These are phyloP conservation scores for Lates japonicus DNA, from an alignment of 2,797 vertebrate species.

Conservation along the genomic window DNA sequence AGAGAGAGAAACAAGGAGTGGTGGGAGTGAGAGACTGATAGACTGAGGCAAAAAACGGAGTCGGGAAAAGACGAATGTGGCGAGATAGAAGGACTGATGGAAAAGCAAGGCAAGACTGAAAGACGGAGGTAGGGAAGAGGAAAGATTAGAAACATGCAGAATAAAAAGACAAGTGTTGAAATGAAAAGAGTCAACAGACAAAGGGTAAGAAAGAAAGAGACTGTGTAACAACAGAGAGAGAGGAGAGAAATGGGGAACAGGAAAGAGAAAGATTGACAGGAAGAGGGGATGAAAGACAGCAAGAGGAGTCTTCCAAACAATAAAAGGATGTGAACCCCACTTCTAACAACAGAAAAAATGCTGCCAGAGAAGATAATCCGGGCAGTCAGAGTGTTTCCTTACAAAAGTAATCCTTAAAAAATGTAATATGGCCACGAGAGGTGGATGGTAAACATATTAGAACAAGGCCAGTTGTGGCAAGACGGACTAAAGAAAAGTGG, in stretches of 20 bases:
- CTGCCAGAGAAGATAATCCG: background rate
- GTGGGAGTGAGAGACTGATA: constrained; percentile 21
- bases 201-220: background rate
- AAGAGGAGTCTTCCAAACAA: constrained; percentile 15
- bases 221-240: background rate
- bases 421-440: no score
- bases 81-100: constrained; percentile 32
- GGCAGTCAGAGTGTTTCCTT: background rate
- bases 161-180: background rate
- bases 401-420: background rate
- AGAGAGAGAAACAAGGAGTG: constrained; percentile 3
- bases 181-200: constrained; percentile 13
- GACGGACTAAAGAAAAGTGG: background rate
- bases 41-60: constrained; percentile 40
- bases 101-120: constrained; percentile 31
- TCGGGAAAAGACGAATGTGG: constrained; percentile 13
- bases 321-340: constrained; percentile 4
- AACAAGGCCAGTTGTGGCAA: no score
- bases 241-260: background rate
- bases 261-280: background rate
- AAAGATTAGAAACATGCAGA: constrained; percentile 4
- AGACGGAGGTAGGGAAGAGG: background rate
- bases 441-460: no score
- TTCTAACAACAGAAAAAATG: background rate
- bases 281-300: constrained; percentile 4